Evolutionary conservation across 92 coral and sea anemone species (phyloP).

Genomic region (Zoanthus sansibaricus): DNA sequence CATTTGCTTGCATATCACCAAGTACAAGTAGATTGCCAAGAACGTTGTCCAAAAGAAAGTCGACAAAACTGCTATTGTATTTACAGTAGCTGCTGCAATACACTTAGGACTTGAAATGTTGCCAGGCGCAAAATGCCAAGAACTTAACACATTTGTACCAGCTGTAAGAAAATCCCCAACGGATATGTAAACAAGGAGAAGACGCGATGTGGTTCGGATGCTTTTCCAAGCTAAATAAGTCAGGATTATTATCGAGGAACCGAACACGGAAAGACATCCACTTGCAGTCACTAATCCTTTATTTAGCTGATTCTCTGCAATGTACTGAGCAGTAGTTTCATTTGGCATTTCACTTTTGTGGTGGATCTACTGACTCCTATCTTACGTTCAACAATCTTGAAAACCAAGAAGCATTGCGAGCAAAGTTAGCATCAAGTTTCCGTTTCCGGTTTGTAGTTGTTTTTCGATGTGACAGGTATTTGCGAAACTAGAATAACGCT

Average conservation of each 20-base stretch:
- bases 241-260: slow-evolving; percentile 58
- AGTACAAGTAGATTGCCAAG: slow-evolving; percentile 70
- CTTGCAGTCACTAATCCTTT: neutral
- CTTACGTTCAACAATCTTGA: too few species aligned
- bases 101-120: slow-evolving; percentile 13
- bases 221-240: slow-evolving; percentile 73
- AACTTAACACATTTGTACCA: slow-evolving; percentile 25
- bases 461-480: too few species aligned
- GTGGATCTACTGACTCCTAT: too few species aligned
- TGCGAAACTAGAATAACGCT: too few species aligned
- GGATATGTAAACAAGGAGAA: slow-evolving; percentile 71
- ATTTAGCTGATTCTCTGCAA: neutral
- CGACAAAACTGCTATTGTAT: slow-evolving; percentile 79
- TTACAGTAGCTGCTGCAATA: slow-evolving; percentile 62
- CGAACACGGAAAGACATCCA: slow-evolving; percentile 62
- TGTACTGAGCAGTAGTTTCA: neutral
- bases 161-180: slow-evolving; percentile 72
- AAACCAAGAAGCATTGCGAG: too few species aligned
- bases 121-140: slow-evolving; percentile 31
- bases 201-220: slow-evolving; percentile 63
- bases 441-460: too few species aligned
- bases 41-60: slow-evolving; percentile 94
- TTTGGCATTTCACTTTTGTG: neutral
- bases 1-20: slow-evolving; percentile 70
- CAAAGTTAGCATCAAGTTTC: too few species aligned